Conservation (phyloP, 2,797 vertebrate genomes). For the Gymnoscopelus braueri region DNA sequence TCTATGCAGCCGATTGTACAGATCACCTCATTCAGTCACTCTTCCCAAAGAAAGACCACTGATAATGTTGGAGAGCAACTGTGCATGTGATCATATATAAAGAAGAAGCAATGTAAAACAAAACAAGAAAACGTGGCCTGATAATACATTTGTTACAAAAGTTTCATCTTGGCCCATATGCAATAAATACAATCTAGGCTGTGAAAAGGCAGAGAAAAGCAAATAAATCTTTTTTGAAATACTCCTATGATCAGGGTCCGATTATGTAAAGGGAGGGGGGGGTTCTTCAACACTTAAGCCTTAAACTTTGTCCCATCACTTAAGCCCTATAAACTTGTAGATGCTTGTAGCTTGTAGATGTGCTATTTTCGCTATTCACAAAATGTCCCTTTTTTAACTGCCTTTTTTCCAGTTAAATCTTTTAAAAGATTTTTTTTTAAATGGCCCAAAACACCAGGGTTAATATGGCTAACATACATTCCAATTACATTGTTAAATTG, state of each 20-base stretch:
- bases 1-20: conserved; percentile 69
- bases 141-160: conserved; percentile 34
- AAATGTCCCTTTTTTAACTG: too few relatives aligned
- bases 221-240: conserved; percentile 57
- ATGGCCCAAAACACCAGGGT: too few relatives aligned
- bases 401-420: too few relatives aligned
- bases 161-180: conserved; percentile 70
- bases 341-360: too few relatives aligned
- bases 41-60: conserved; percentile 66
- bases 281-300: too few relatives aligned
- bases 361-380: too few relatives aligned
- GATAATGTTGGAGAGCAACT: conserved; percentile 69
- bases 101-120: conserved; percentile 4
- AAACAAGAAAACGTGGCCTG: conserved; percentile 49
- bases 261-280: too few relatives aligned
- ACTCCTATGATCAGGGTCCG: conserved; percentile 28
- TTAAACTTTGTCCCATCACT: too few relatives aligned
- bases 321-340: too few relatives aligned
- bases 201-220: conserved; percentile 55
- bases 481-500: too few relatives aligned
- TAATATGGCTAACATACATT: too few relatives aligned
- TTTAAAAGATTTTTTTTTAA: too few relatives aligned
- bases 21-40: conserved; percentile 72
- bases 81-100: conserved; percentile 22
- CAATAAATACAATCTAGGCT: conserved; percentile 42